phyloP scores from a whole-genome alignment of 2,113 vertebrate species.

The Thalassoma bifasciatum region DNA sequence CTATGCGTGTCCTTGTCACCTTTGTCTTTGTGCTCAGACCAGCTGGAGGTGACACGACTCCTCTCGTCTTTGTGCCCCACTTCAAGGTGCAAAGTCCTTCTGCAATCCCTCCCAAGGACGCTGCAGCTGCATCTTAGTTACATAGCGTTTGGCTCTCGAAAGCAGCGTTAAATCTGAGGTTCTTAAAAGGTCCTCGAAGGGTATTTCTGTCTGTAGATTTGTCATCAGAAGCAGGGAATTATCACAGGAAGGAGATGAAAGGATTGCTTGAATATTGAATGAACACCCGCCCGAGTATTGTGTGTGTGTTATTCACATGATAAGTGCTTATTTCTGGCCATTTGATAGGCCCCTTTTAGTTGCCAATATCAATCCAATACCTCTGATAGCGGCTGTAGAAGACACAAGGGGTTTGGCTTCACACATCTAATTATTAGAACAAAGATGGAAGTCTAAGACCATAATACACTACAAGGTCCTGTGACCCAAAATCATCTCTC shows the following conservation, averaged over 20 bases:
- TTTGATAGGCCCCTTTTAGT: constrained; percentile 64
- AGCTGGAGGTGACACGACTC: constrained; percentile 78
- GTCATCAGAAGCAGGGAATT: constrained; percentile 62
- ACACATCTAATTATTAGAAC: constrained; percentile 77
- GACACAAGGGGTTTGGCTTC: constrained; percentile 69
- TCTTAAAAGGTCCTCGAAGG: constrained; percentile 67
- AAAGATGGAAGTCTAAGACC: constrained; percentile 77
- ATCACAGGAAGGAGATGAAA: constrained; percentile 68
- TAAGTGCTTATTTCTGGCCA: constrained; percentile 60
- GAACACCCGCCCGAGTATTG: constrained; percentile 40
- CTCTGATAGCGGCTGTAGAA: constrained; percentile 57
- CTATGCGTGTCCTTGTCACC: constrained; percentile 73
- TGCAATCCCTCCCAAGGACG: constrained; percentile 71
- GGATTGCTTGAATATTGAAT: constrained; percentile 63
- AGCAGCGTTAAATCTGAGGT: constrained; percentile 59
- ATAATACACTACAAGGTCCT: constrained; percentile 77
- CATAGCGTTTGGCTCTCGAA: constrained; percentile 48
- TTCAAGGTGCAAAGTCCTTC: constrained; percentile 78
- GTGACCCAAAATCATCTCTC: constrained; percentile 75
- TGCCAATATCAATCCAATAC: constrained; percentile 75
- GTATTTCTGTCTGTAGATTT: constrained; percentile 63
- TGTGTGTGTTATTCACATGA: constrained; percentile 54
- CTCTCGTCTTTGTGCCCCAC: constrained; percentile 72
- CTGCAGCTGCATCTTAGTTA: constrained; percentile 70
- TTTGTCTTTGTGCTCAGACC: constrained; percentile 67